Percentiles rank a stretch among this genome's conserved stretches.
Conservation (phyloP, 2,888 invertebrate genomes). For the Eretmocerus hayati region DNA sequence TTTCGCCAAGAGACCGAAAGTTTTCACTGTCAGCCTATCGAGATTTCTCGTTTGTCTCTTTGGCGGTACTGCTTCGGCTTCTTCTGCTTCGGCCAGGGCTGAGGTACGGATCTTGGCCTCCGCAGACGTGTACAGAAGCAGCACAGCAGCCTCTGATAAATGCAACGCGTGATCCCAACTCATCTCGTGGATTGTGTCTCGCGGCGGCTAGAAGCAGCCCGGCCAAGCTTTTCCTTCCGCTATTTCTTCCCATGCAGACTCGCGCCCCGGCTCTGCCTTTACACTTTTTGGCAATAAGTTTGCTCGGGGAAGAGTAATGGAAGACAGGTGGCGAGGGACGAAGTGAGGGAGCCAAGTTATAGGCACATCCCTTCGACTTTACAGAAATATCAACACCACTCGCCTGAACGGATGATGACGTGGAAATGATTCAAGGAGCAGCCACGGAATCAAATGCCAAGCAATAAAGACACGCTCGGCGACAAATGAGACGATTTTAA, state of each 20-base stretch:
- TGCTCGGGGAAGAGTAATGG: too few relatives aligned
- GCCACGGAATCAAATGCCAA: too few relatives aligned
- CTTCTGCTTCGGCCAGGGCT: not conserved
- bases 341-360: not conserved
- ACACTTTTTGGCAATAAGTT: not conserved
- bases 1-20: conserved; percentile 5
- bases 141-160: conserved; percentile 10
- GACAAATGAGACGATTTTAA: too few relatives aligned
- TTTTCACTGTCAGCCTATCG: conserved; percentile 16
- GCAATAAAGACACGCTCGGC: too few relatives aligned
- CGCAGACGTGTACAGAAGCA: too few relatives aligned
- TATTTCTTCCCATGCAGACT: not conserved
- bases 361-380: conserved; percentile 1
- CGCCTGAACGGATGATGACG: too few relatives aligned
- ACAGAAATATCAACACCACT: not conserved
- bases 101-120: too few relatives aligned
- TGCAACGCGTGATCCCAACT: conserved; percentile 17
- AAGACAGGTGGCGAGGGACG: not conserved
- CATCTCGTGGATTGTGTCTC: conserved; percentile 16
- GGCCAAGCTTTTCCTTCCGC: not conserved
- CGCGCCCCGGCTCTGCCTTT: not conserved
- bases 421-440: too few relatives aligned
- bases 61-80: not conserved
- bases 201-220: not conserved
- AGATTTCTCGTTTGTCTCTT: conserved; percentile 20